Percentiles rank a stretch among this genome's conserved stretches.
phyloP scores from a whole-genome alignment of 2,888 invertebrate species.

The Drosophila limbata region DNA sequence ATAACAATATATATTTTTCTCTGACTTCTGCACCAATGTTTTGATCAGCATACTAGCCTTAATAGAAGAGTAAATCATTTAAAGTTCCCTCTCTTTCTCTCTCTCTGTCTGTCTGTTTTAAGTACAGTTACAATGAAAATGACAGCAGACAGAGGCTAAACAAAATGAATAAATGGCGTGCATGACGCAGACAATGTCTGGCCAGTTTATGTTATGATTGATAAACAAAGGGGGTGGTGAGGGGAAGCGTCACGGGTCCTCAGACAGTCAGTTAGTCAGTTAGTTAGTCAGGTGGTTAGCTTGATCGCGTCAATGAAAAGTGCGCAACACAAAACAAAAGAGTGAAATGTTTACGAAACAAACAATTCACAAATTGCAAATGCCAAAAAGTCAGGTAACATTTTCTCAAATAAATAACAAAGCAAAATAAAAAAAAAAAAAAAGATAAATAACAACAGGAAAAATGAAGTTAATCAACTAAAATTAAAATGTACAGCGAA shows the following conservation, averaged over 20 bases:
- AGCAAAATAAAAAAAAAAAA: constrained; percentile 35
- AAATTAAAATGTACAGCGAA: constrained; percentile 74
- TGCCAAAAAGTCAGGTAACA: constrained; percentile 50
- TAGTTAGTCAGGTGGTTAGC: constrained; percentile 47
- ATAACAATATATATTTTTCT: no score
- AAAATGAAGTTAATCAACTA: constrained; percentile 72
- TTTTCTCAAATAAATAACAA: constrained; percentile 40
- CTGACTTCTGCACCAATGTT: no score
- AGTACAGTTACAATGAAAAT: constrained; percentile 59
- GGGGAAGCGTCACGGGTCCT: constrained; percentile 30
- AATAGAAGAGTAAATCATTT: constrained; percentile 43
- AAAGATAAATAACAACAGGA: constrained; percentile 43
- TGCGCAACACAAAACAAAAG: constrained; percentile 13
- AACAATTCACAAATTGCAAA: constrained; percentile 34
- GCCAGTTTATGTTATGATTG: neutral
- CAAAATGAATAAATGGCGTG: constrained; percentile 19
- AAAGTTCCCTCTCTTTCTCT: neutral
- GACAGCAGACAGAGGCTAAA: constrained; percentile 40
- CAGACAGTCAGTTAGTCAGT: constrained; percentile 17
- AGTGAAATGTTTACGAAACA: constrained; percentile 37
- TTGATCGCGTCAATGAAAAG: constrained; percentile 27
- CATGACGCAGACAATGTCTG: constrained; percentile 40
- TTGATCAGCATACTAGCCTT: constrained; percentile 31
- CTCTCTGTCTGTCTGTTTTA: constrained; percentile 13
- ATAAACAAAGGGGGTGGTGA: neutral